These are phyloP conservation scores for Hartigia nigra DNA, from an alignment of 2,888 invertebrate species.

Conservation along the genomic window DNA sequence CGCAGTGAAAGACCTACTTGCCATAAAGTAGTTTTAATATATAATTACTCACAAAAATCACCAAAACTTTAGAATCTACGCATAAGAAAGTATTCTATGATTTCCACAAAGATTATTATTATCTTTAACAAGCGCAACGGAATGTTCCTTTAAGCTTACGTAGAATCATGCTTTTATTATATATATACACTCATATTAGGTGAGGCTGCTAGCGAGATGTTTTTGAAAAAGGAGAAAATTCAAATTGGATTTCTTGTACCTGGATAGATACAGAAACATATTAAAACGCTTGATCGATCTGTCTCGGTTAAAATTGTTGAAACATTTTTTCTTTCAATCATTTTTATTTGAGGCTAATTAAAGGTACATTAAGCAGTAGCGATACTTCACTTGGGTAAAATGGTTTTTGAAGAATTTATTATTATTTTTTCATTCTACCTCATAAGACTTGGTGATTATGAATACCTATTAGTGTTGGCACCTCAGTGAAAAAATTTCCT, in stretches of 20 bases:
- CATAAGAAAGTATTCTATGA: background rate
- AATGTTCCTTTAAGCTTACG: background rate
- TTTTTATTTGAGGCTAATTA: background rate
- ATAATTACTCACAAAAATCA: background rate
- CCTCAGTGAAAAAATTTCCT: background rate
- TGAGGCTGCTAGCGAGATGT: background rate
- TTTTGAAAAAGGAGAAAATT: background rate
- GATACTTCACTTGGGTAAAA: background rate
- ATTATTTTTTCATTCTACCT: background rate
- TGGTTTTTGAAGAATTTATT: background rate
- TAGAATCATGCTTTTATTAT: background rate
- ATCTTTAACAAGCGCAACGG: background rate
- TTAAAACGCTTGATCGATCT: background rate
- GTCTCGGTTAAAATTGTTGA: background rate
- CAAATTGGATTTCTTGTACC: background rate
- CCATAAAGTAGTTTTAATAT: background rate
- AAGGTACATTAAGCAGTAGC: background rate
- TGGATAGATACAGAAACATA: background rate
- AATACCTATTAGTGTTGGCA: background rate
- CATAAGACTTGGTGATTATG: background rate
- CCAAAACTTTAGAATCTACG: background rate
- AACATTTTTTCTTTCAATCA: background rate
- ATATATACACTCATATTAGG: background rate
- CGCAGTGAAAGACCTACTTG: background rate
- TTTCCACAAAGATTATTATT: no score